These are phyloP conservation scores for Hucho hucho DNA, from an alignment of 2,113 vertebrate species.

Conservation along the genomic window DNA sequence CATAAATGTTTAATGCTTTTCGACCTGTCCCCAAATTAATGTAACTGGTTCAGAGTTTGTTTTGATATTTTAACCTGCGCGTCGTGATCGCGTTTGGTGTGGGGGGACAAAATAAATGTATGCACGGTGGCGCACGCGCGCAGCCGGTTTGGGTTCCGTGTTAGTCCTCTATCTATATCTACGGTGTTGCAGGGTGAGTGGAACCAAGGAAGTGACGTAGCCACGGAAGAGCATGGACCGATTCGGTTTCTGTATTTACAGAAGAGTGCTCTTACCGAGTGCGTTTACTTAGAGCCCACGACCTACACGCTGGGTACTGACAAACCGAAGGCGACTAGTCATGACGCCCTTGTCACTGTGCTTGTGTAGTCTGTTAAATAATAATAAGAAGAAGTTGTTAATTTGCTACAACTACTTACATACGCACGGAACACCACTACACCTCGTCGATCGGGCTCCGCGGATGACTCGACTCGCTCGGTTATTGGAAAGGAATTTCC, in stretches of 20 bases:
- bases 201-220: too few relatives aligned
- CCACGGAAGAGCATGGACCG: background rate
- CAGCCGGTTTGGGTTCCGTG: too few relatives aligned
- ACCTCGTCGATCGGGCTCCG: background rate
- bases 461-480: background rate
- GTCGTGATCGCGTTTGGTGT: too few relatives aligned
- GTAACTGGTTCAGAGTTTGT: too few relatives aligned
- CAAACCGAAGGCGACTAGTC: background rate
- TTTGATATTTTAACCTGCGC: too few relatives aligned
- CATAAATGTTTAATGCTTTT: too few relatives aligned
- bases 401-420: slow-evolving; percentile 24
- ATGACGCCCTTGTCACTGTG: slow-evolving; percentile 64
- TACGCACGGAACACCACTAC: slow-evolving; percentile 9
- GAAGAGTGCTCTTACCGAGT: slow-evolving; percentile 12
- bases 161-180: too few relatives aligned
- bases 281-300: background rate
- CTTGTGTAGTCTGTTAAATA: slow-evolving; percentile 49
- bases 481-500: slow-evolving; percentile 41
- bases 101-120: too few relatives aligned
- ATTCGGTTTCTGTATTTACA: slow-evolving; percentile 10
- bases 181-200: too few relatives aligned
- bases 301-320: slow-evolving; percentile 8
- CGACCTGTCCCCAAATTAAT: too few relatives aligned
- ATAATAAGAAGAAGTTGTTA: slow-evolving; percentile 31
- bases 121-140: too few relatives aligned